Conservation (phyloP, 2,888 invertebrate species). For the Mimumesa dahlbomi region DNA sequence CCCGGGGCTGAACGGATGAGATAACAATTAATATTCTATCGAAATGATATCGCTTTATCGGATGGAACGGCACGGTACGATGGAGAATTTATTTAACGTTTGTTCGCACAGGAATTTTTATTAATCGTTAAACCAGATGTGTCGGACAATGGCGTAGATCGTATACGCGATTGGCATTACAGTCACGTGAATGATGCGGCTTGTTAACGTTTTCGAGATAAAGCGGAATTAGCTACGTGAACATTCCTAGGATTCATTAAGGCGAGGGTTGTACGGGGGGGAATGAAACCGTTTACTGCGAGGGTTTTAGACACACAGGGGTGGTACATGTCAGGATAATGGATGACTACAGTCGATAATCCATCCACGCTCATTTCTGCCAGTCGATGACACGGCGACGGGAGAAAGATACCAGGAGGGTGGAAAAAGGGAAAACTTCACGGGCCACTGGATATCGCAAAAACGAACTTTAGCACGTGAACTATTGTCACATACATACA, state of each 20-base stretch:
- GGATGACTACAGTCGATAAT: slow-evolving; percentile 49
- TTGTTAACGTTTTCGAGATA: neutral
- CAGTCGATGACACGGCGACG: slow-evolving; percentile 45
- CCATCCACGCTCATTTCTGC: slow-evolving; percentile 31
- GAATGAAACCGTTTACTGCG: slow-evolving; percentile 28
- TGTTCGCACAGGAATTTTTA: too few relatives aligned
- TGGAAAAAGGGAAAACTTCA: neutral
- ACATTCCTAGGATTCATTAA: slow-evolving; percentile 46
- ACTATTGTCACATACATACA: slow-evolving; percentile 32
- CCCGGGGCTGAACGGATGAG: too few relatives aligned
- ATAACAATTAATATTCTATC: slow-evolving; percentile 2
- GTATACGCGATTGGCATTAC: too few relatives aligned
- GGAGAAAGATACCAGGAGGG: slow-evolving; percentile 24
- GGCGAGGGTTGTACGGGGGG: slow-evolving; percentile 15
- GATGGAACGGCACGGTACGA: neutral
- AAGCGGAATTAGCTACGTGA: neutral
- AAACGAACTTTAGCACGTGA: slow-evolving; percentile 7
- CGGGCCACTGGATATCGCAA: slow-evolving; percentile 41
- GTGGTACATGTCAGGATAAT: slow-evolving; percentile 41
- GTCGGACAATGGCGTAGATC: too few relatives aligned
- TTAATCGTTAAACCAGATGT: too few relatives aligned
- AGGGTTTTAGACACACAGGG: slow-evolving; percentile 33
- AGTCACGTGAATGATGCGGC: too few relatives aligned
- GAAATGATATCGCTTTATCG: neutral
- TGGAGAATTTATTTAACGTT: too few relatives aligned